These are phyloP conservation scores for Zosterops borbonicus DNA, from an alignment of 2,113 vertebrate genomes.

Conservation along the genomic window DNA sequence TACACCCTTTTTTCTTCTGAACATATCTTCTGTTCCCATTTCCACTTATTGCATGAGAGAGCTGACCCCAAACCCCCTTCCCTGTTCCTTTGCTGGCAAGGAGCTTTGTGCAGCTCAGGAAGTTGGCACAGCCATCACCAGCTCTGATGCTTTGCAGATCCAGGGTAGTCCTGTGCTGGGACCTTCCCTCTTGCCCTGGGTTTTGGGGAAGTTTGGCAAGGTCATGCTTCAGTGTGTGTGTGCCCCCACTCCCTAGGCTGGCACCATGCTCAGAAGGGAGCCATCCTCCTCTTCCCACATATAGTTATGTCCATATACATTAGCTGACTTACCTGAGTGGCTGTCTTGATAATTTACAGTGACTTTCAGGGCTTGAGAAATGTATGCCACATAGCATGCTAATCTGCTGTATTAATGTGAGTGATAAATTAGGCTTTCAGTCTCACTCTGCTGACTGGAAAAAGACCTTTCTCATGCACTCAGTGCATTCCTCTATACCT, in stretches of 20 bases:
- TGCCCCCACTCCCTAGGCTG: not conserved
- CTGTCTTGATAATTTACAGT: not conserved
- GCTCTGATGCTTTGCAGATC: not conserved
- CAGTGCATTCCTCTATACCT: not conserved
- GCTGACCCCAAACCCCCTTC: not conserved
- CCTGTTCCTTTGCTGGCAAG: not conserved
- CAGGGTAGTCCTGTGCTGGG: not conserved
- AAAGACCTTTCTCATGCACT: not conserved
- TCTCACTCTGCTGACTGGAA: not conserved
- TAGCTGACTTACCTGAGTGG: not conserved
- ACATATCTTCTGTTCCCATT: not conserved
- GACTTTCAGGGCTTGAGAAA: not conserved
- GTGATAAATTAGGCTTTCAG: constrained; percentile 12
- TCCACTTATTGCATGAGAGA: not conserved
- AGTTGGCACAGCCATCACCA: not conserved
- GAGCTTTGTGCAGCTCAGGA: not conserved
- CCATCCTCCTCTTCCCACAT: not conserved
- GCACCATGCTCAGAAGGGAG: not conserved
- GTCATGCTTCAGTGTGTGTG: not conserved
- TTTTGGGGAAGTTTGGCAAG: not conserved
- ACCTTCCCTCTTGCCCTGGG: not conserved
- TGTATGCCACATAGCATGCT: not conserved
- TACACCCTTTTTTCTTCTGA: not conserved
- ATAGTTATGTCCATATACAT: not conserved
- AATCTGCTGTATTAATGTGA: not conserved